Percentiles rank a stretch among this genome's conserved stretches.
These are phyloP conservation scores for Ptychochromis oligacanthus DNA, from an alignment of 2,113 vertebrate genomes.

Conservation along the genomic window DNA sequence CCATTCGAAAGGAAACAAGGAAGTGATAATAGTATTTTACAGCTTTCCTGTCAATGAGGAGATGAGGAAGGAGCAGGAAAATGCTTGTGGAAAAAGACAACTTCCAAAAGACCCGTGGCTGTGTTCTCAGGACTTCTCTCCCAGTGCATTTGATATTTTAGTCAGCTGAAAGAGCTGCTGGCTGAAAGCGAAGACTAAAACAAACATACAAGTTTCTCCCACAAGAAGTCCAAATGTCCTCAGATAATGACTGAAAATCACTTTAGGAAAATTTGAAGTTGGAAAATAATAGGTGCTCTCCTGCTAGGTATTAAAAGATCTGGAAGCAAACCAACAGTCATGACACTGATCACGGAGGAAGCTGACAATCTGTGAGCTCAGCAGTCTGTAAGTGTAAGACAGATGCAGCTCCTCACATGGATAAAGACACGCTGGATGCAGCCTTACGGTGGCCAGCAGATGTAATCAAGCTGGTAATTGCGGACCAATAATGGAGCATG, in stretches of 20 bases:
- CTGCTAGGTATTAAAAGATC: background rate
- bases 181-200: background rate
- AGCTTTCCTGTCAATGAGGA: background rate
- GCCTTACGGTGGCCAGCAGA: background rate
- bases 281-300: background rate
- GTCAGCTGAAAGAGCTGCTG: accelerated
- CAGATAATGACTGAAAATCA: too few species aligned
- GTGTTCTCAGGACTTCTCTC: background rate
- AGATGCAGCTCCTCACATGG: background rate
- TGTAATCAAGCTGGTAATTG: accelerated
- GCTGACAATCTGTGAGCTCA: too few species aligned
- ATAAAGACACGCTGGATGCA: background rate
- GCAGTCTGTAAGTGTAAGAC: background rate
- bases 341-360: too few species aligned
- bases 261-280: background rate
- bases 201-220: accelerated
- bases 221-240: background rate
- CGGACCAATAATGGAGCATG: background rate
- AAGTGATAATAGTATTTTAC: too few species aligned
- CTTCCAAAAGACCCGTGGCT: background rate
- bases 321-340: too few species aligned
- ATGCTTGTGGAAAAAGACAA: background rate
- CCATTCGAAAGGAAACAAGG: too few species aligned
- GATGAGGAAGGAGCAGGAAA: background rate
- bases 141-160: background rate